phyloP scores from a whole-genome alignment of 1,140 invertebrate genomes.

The Heliconius hermathena region DNA sequence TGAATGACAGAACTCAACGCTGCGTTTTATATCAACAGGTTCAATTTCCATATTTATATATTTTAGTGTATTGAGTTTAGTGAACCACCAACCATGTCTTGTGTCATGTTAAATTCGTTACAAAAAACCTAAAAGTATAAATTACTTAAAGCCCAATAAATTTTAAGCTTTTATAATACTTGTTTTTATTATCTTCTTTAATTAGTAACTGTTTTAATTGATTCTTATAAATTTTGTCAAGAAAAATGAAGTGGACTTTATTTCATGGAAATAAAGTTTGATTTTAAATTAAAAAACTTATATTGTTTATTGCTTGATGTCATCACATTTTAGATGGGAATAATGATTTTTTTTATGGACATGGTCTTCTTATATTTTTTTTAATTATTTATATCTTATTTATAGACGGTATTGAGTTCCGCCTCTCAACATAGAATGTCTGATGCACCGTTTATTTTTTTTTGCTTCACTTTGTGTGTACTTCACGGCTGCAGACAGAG shows the following conservation, averaged over 20 bases:
- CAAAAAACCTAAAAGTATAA: not conserved
- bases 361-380: not conserved
- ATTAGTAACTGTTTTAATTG: constrained; percentile 12
- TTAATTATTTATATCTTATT: not conserved
- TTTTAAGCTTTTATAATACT: not conserved
- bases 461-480: no score
- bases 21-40: no score
- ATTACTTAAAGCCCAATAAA: not conserved
- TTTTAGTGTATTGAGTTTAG: no score
- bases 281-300: not conserved
- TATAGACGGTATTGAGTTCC: not conserved
- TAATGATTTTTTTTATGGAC: not conserved
- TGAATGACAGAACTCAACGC: no score
- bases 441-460: no score
- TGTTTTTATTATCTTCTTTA: not conserved
- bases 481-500: no score
- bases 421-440: not conserved
- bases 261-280: not conserved
- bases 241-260: not conserved
- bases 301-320: not conserved
- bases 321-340: not conserved
- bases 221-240: not conserved
- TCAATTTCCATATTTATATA: no score
- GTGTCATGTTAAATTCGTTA: not conserved
- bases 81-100: no score